Conservation (phyloP, 2,888 invertebrate genomes). For the Drosophila peninsularis region DNA sequence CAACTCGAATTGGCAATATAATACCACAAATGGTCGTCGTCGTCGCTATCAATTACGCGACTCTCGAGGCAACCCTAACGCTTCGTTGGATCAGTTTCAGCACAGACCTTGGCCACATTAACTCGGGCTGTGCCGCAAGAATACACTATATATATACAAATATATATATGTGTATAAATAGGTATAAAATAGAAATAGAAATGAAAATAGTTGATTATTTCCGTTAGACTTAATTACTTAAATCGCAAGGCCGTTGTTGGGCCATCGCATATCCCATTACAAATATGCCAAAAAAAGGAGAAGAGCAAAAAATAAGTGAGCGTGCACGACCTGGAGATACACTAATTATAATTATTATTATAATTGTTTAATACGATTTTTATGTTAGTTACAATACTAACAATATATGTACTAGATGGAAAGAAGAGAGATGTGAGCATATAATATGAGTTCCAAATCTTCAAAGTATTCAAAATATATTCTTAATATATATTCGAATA, state of each 20-base stretch:
- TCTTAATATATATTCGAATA: no score
- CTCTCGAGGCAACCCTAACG: slow-evolving; percentile 60
- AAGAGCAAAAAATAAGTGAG: no score
- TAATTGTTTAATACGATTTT: no score
- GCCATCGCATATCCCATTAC: slow-evolving; percentile 47
- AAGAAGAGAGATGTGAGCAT: no score
- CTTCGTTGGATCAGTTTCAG: slow-evolving; percentile 66
- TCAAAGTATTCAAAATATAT: no score
- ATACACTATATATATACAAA: slow-evolving; percentile 3
- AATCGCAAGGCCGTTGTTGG: slow-evolving; percentile 56
- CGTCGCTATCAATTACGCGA: slow-evolving; percentile 58
- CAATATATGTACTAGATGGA: background rate
- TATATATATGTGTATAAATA: background rate
- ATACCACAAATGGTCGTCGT: slow-evolving; percentile 49
- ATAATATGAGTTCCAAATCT: background rate
- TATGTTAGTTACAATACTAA: no score
- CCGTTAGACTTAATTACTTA: slow-evolving; percentile 66
- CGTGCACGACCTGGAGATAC: background rate
- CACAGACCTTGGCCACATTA: slow-evolving; percentile 76
- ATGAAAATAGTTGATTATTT: slow-evolving; percentile 62
- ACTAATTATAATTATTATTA: no score
- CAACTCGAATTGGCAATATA: slow-evolving; percentile 47
- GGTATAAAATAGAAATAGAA: slow-evolving; percentile 21
- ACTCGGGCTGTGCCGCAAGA: slow-evolving; percentile 43
- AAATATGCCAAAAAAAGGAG: slow-evolving; percentile 23